Base-by-base conservation (phyloP, 2,797 vertebrate species). In the Clarias pachynema region DNA sequence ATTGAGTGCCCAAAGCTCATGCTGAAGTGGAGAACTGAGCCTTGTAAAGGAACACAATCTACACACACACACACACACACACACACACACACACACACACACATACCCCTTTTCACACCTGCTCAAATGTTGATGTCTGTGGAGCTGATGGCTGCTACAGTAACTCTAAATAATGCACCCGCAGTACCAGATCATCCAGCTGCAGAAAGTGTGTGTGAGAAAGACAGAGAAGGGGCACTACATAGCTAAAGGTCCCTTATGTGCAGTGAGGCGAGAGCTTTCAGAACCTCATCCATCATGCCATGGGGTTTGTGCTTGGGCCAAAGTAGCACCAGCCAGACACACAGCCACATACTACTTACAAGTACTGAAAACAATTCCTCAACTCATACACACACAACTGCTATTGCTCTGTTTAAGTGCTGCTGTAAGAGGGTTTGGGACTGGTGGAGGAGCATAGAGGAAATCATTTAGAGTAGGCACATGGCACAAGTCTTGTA, bases 211-310 rank as follows among this genome's bases (percentile, higher is more conserved):
- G 77, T 68, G 56, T 72, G 57, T 83, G 66, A 65, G 37, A 29
- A 60, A 49, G 82, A 22, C 44, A 49, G 66, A 66, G 29, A 79
- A 22, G 10, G 69, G 49, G 75, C 40, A 40, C 59, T 63, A 65
- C n/a, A 37, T 15, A 31, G 70, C 49, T 87, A 88, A 88, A 44
- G 53, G 79, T 63, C 44, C 81, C 75, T 85, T 73, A 87, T 80
- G 79, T 37, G 29, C 53, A 86, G 85, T 26, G 59, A 87, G 79
- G 66, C 44, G 44, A 87, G 79, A 87, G 89, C 82, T 89, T 91
- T 91, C 87, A 89, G 85, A 86, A 74, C 84, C 86, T 87, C 86
- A 89, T 90, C 84, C 88, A 89, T 89, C 86, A 90, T 80, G 74
- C 53, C 72, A 65, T 5, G 1, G 65, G 59, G 20, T 66, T 37